Base-by-base conservation (phyloP, 2,888 invertebrate genomes). In the Oeneis ivallda region DNA sequence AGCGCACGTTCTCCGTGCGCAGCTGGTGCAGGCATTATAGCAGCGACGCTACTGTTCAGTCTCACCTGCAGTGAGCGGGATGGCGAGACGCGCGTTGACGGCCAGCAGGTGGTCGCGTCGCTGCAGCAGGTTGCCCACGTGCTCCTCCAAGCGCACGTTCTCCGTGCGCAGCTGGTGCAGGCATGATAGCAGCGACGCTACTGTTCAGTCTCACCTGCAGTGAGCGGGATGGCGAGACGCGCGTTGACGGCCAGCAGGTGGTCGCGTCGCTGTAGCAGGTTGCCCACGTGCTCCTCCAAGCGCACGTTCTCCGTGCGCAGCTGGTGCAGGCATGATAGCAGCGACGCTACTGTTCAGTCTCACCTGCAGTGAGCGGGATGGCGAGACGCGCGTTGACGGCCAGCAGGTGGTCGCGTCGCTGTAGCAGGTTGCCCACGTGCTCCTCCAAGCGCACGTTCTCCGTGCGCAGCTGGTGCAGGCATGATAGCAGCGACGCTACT, bases 301-400 rank as follows among this genome's bases (percentile, higher is more conserved):
- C n/a, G n/a, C n/a, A n/a, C n/a, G n/a, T n/a, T n/a, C n/a, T n/a
- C n/a, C n/a, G n/a, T n/a, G n/a, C n/a, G n/a, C n/a, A n/a, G n/a
- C n/a, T n/a, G n/a, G n/a, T n/a, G n/a, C n/a, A n/a, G n/a, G n/a
- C n/a, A n/a, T n/a, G n/a, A n/a, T n/a, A n/a, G n/a, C n/a, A n/a
- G n/a, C n/a, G n/a, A n/a, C n/a, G n/a, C n/a, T n/a, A n/a, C n/a
- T 26, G 26, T 26, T 5, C 26, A 26, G 26, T 5, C 26, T 26
- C 26, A 26, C 26, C 26, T 26, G 26, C 26, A 26, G 26, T 95
- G 64, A 98, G 92, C n/a, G 98, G 97, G 79, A 98, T 96, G 47
- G 97, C 96, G 54, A 99, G 94, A 63, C 98, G 93, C 8, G 98
- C 98, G 90, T 99, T 99, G 41, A 99, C 97, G 1, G 98, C 98